Base-by-base conservation (phyloP, 2,797 vertebrate species). In the Dendrocincla tyrannina region DNA sequence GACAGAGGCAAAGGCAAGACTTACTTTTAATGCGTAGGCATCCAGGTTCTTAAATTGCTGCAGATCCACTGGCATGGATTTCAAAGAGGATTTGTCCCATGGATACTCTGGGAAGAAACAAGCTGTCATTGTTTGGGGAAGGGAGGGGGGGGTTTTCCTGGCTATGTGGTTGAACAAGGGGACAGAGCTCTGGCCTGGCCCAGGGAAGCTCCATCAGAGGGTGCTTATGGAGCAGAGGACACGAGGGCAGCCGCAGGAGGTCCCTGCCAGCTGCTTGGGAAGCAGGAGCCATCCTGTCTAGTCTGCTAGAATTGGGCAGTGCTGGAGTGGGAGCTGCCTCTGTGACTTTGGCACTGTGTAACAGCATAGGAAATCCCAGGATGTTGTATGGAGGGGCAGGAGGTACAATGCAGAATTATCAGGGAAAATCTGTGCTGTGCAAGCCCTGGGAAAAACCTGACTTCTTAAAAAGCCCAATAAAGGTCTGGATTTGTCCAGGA, bases 41-140 rank as follows among this genome's bases (percentile, higher is more conserved):
- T 98, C 98, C 95, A 98, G 87, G 79, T 98, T 97, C 92, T 98
- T 82, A 93, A 98, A 98, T 66, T 97, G 95, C 90, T 85, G 93
- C 92, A 98, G 94, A 84, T 98, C 98, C 60, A 98, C 88, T 30
- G 97, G 46, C 92, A 98, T 93, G 93, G 98, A 98, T 93, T 98
- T 98, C 91, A 98, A 93, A 89, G 96, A 97, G 91, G 97, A 98
- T 62, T 96, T 97, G 92, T 98, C 98, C 98, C 98, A 98, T 25
- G 98, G 98, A 84, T 98, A 98, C 33, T 56, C 98, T 98, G 93
- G 64, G 91, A 95, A 97, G 72, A 97, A 93, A 96, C 0, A 4
- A 91, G 60, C 33, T 76, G 80, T 95, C 69, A 85, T 79, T 89
- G 86, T 88, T 89, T 70, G 12, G 16, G 87, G 49, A 82, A 79